phyloP scores from a whole-genome alignment of 2,113 vertebrate species.

The Glareola pratincola region DNA sequence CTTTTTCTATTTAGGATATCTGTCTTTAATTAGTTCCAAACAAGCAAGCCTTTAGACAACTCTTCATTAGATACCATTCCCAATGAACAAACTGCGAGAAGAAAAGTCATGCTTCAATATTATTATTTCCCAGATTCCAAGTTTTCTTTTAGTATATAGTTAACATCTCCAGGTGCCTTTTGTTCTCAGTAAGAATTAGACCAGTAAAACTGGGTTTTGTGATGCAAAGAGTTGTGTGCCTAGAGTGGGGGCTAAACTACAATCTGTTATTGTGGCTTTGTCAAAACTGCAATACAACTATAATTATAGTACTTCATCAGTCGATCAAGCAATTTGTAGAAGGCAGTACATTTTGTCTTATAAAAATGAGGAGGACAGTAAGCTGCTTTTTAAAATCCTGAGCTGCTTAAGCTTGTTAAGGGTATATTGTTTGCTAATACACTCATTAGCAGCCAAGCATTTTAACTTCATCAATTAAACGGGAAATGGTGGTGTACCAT shows the following conservation, averaged over 20 bases:
- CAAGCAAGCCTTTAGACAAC: conserved; percentile 73
- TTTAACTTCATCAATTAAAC: conserved; percentile 79
- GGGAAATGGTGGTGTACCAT: conserved; percentile 64
- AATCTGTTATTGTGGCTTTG: conserved; percentile 70
- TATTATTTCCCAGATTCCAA: conserved; percentile 63
- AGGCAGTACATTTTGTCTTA: conserved; percentile 72
- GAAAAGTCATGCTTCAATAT: conserved; percentile 67
- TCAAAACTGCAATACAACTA: conserved; percentile 62
- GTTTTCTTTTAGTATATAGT: conserved; percentile 71
- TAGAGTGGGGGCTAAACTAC: conserved; percentile 59
- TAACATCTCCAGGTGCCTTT: conserved; percentile 73
- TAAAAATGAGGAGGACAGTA: conserved; percentile 74
- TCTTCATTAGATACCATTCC: conserved; percentile 72
- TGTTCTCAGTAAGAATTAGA: conserved; percentile 70
- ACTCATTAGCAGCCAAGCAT: conserved; percentile 78
- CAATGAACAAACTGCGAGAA: conserved; percentile 58
- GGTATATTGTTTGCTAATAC: conserved; percentile 77
- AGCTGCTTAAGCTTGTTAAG: conserved; percentile 76
- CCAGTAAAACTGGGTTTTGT: conserved; percentile 68
- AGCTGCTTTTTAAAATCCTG: conserved; percentile 75
- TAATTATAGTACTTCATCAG: conserved; percentile 74
- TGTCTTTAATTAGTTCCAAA: conserved; percentile 81
- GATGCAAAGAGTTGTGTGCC: conserved; percentile 70
- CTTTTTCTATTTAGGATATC: conserved; percentile 78
- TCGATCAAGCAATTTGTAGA: conserved; percentile 67